Evolutionary conservation across 2,113 vertebrate genomes (phyloP).

Genomic region (Protobothrops mucrosquamatus): DNA sequence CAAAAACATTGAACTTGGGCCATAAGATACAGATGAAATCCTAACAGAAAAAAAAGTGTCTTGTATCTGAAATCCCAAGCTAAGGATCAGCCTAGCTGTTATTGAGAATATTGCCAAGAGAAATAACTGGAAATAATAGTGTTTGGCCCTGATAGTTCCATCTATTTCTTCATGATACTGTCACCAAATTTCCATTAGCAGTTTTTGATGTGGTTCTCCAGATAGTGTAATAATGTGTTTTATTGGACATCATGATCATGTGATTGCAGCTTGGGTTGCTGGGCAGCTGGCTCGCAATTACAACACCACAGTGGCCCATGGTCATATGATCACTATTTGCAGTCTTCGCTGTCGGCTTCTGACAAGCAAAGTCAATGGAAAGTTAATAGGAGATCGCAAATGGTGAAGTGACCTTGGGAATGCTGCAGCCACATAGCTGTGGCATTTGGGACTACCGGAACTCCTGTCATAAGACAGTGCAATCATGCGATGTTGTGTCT

Average conservation of each 20-base stretch:
- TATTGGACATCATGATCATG: background rate
- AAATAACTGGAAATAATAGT: background rate
- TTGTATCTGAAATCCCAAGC: background rate
- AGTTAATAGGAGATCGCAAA: background rate
- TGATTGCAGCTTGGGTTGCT: background rate
- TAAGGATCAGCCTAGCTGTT: background rate
- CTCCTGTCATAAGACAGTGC: background rate
- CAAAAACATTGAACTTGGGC: background rate
- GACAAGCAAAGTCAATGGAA: background rate
- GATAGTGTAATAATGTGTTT: background rate
- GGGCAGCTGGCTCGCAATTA: background rate
- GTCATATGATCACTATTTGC: background rate
- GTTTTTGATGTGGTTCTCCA: background rate
- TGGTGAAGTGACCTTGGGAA: background rate
- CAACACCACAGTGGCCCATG: background rate
- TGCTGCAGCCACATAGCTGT: background rate
- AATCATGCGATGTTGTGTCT: background rate
- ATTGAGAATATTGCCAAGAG: background rate
- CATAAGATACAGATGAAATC: background rate
- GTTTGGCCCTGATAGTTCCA: background rate
- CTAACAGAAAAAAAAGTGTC: background rate
- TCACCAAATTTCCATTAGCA: background rate
- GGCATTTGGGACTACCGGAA: background rate
- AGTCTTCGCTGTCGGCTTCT: background rate
- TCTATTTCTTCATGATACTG: background rate